phyloP scores from a whole-genome alignment of 2,113 vertebrate species.

The Girardinichthys multiradiatus region DNA sequence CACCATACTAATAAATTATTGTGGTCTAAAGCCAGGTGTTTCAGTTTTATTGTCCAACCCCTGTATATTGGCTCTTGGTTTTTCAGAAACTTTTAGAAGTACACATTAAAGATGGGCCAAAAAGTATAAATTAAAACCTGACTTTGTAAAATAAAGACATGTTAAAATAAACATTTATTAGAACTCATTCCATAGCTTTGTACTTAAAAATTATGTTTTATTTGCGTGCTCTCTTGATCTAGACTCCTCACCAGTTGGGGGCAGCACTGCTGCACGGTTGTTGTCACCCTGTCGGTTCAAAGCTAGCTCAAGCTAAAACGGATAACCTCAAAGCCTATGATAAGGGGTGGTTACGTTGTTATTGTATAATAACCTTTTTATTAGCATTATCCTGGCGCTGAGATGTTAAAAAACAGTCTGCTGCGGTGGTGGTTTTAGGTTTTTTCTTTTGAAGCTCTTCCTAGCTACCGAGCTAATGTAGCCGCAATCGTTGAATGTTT shows the following conservation, averaged over 20 bases:
- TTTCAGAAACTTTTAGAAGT: neutral
- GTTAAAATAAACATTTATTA: neutral
- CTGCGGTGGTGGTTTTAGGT: too few relatives aligned
- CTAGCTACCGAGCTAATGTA: slow-evolving; percentile 34
- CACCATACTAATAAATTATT: too few relatives aligned
- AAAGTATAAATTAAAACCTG: neutral
- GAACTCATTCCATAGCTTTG: neutral
- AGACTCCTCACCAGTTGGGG: neutral
- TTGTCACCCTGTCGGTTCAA: neutral
- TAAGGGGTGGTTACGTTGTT: neutral
- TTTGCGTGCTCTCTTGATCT: neutral
- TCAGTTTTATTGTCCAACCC: too few relatives aligned
- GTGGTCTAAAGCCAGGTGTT: too few relatives aligned
- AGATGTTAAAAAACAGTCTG: neutral
- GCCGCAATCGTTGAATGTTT: neutral
- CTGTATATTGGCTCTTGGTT: neutral
- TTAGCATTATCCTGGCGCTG: neutral
- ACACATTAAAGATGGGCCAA: neutral
- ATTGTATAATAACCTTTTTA: neutral
- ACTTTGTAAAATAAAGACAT: neutral
- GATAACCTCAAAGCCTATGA: neutral
- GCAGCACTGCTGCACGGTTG: neutral
- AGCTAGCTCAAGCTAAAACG: neutral
- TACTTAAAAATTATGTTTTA: neutral
- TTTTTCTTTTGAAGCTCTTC: neutral